A percentile compares a stretch with the other conserved stretches of the same genome.
These are phyloP conservation scores for Lysiphlebus fabarum DNA, from an alignment of 1,140 invertebrate species.

Conservation along the genomic window DNA sequence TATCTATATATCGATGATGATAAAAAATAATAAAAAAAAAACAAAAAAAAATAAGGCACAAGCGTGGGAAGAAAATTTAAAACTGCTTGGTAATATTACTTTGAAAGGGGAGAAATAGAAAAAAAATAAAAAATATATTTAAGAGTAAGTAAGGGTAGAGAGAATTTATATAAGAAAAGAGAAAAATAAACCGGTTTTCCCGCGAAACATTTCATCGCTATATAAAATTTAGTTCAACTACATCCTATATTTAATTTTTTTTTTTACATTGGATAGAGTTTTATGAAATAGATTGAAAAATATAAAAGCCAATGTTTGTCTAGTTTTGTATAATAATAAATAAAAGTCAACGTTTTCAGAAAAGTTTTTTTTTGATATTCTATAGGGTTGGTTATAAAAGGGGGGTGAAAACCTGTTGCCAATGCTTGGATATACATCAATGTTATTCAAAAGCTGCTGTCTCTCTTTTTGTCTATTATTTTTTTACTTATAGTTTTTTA, in stretches of 20 bases:
- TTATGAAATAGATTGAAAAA: no score
- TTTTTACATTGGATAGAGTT: no score
- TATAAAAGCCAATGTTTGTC: no score
- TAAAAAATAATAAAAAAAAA: slow-evolving; percentile 13
- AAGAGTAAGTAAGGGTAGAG: slow-evolving; percentile 15
- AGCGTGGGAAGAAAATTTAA: slow-evolving; percentile 30
- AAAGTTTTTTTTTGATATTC: slow-evolving; percentile 36
- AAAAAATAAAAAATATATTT: slow-evolving; percentile 12
- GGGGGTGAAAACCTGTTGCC: slow-evolving; percentile 48
- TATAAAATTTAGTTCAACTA: neutral
- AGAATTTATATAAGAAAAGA: slow-evolving; percentile 25
- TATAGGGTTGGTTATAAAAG: slow-evolving; percentile 21
- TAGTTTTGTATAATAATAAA: no score
- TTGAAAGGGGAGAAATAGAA: slow-evolving; percentile 10
- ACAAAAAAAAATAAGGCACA: slow-evolving; percentile 23
- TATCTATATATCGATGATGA: slow-evolving; percentile 8
- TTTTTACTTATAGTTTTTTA: slow-evolving; percentile 8
- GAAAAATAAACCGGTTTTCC: slow-evolving; percentile 44
- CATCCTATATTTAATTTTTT: no score
- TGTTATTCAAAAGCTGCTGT: slow-evolving; percentile 12
- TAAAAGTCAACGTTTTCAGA: slow-evolving; percentile 35
- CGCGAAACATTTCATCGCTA: slow-evolving; percentile 38
- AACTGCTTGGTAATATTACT: slow-evolving; percentile 28
- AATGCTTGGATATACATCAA: slow-evolving; percentile 26
- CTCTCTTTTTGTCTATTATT: neutral